Base-by-base conservation (phyloP, 2,888 invertebrate species). In the Camponotus fellah region DNA sequence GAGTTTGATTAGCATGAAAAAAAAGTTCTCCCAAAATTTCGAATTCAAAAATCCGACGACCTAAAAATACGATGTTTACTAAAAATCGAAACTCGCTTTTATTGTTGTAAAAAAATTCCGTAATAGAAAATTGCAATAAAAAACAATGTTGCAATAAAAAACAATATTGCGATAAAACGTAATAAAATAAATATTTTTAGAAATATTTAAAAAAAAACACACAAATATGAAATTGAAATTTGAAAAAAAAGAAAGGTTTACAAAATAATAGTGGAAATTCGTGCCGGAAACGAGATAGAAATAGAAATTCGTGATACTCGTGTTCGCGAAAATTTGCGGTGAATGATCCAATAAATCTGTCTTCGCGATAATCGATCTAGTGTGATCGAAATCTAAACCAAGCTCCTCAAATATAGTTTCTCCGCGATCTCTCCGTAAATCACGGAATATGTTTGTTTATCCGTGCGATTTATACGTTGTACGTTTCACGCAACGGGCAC, bases 391-490 rank as follows among this genome's bases (percentile, higher is more conserved):
- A 32, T 32, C 21, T 21, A 43, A 68, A 64, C 14, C 64, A 17
- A 68, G 10, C 40, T 77, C 49, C 32, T 40, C 26, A 26, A 12
- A 66, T 40, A 53, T 69, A 26, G 21, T 26, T 40, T 10, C 26
- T 68, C 53, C n/a, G 53, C 43, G 43, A 37, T 77, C 21, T 53
- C 53, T 53, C 32, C 26, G 40, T 68, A 58, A 58, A 68, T 77
- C 43, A 56, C 32, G 32, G 40, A 5, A 3, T 68, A 21, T 56
- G 77, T 77, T 68, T 77, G 58, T 77, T 77, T 77, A 69, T 43
- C 34, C 12, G 1, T 3, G 21, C 56, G 56, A 21, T 56, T 68
- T 43, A 26, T 37, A 53, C 6, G 34, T n/a, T 53, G 53, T 34
- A 3, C 10, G 40, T 69, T 77, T 77, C 58, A 58, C 32, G 40